phyloP scores from a whole-genome alignment of 2,888 invertebrate genomes.

The Thera britannica region DNA sequence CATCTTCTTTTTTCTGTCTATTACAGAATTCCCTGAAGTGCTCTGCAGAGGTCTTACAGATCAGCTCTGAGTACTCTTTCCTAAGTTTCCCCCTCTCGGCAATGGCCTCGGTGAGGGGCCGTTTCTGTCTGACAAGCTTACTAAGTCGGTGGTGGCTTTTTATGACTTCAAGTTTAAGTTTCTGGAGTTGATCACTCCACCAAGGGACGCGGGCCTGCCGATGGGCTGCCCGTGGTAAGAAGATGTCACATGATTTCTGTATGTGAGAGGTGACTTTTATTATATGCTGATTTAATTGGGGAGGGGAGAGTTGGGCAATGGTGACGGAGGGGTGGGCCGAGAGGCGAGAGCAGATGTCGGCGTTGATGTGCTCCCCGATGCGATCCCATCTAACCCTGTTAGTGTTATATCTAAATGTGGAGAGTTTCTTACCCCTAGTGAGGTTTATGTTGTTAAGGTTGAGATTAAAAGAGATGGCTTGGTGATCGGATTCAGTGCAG shows the following conservation, averaged over 20 bases:
- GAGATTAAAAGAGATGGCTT: not conserved
- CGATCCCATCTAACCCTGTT: not conserved
- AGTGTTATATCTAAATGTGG: constrained; percentile 2
- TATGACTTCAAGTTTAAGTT: not conserved
- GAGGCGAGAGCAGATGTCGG: too few relatives aligned
- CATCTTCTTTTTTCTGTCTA: constrained; percentile 2
- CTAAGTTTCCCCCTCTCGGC: not conserved
- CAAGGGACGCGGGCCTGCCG: not conserved
- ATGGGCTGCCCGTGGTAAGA: not conserved
- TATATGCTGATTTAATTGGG: not conserved
- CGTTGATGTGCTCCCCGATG: not conserved
- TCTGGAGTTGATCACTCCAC: constrained; percentile 2
- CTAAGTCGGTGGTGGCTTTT: not conserved
- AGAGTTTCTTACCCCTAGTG: not conserved
- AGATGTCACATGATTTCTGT: not conserved
- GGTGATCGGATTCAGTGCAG: constrained; percentile 4
- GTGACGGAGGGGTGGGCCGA: not conserved
- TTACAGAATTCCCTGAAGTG: constrained; percentile 1
- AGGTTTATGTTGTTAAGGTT: not conserved
- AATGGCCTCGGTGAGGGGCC: not conserved
- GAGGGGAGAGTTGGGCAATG: not conserved
- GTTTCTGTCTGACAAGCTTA: not conserved
- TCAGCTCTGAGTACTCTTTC: not conserved
- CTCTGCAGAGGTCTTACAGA: not conserved
- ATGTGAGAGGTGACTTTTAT: not conserved